phyloP scores from a whole-genome alignment of 2,888 invertebrate genomes.

The Muschampia plurimacula region DNA sequence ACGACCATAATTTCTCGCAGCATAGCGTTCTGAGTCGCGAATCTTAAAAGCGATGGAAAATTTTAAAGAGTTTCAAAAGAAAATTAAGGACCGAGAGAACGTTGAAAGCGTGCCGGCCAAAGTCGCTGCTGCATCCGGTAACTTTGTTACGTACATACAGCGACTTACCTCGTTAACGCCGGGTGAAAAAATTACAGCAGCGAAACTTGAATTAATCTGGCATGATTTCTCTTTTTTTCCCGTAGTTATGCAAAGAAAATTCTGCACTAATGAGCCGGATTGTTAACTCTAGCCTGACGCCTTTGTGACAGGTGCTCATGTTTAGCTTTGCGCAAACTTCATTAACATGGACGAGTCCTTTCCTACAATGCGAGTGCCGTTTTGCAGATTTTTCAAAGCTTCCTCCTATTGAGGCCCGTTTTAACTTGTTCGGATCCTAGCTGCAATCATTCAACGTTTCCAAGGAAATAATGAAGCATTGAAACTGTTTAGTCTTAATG shows the following conservation, averaged over 20 bases:
- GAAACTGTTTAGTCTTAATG: neutral
- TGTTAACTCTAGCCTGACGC: constrained; percentile 60
- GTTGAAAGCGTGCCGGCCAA: constrained; percentile 60
- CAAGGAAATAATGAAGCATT: neutral
- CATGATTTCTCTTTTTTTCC: constrained; percentile 63
- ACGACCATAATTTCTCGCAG: constrained; percentile 60
- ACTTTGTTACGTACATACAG: constrained; percentile 71
- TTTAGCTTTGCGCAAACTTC: constrained; percentile 60
- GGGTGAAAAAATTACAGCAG: constrained; percentile 67
- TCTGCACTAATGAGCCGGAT: constrained; percentile 75
- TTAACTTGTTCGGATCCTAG: constrained; percentile 15
- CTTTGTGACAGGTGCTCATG: constrained; percentile 63
- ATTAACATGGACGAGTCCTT: constrained; percentile 53
- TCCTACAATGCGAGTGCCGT: constrained; percentile 28
- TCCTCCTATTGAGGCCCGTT: constrained; percentile 14
- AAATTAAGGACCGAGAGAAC: constrained; percentile 70
- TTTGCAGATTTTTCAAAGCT: constrained; percentile 19
- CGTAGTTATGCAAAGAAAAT: constrained; percentile 61
- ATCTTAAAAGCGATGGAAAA: constrained; percentile 72
- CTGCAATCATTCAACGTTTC: neutral
- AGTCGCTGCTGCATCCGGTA: constrained; percentile 70
- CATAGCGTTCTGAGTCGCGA: constrained; percentile 59
- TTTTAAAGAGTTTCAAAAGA: constrained; percentile 77
- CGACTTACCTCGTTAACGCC: constrained; percentile 78
- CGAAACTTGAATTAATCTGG: constrained; percentile 72